phyloP scores from a whole-genome alignment of 2,797 vertebrate species.

The Phrynocephalus guinanensis region DNA sequence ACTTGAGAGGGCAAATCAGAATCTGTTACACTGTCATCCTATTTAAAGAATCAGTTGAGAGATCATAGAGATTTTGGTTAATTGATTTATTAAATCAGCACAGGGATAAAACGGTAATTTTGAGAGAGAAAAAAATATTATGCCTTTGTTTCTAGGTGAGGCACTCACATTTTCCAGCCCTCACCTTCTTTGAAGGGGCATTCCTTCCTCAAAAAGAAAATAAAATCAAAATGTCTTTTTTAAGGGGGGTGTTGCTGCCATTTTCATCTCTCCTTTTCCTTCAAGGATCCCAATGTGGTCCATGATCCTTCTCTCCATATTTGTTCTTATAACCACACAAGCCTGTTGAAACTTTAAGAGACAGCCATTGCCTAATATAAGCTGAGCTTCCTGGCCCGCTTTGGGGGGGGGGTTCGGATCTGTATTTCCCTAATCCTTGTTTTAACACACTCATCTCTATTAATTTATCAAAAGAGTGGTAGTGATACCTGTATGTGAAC shows the following conservation, averaged over 20 bases:
- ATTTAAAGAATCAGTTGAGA: background rate
- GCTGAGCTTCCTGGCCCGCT: background rate
- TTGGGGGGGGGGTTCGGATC: background rate
- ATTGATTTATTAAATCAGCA: background rate
- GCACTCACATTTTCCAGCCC: background rate
- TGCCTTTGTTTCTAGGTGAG: background rate
- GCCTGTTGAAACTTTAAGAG: background rate
- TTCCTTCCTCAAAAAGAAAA: background rate
- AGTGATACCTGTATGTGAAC: too few species aligned
- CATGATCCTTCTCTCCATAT: background rate
- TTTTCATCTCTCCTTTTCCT: background rate
- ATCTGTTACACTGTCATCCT: too few species aligned
- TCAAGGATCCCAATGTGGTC: background rate
- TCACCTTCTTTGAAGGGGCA: background rate
- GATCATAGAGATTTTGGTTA: background rate
- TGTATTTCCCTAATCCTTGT: background rate
- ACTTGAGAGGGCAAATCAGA: too few species aligned
- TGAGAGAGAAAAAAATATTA: background rate
- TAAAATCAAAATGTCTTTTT: background rate
- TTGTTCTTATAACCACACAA: background rate
- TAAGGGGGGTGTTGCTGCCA: background rate
- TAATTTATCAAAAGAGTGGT: background rate
- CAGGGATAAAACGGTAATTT: background rate
- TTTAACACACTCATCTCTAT: background rate
- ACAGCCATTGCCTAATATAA: background rate